Evolutionary conservation across 2,888 invertebrate genomes (phyloP).

Genomic region (Hirtodrosophila trivittata): DNA sequence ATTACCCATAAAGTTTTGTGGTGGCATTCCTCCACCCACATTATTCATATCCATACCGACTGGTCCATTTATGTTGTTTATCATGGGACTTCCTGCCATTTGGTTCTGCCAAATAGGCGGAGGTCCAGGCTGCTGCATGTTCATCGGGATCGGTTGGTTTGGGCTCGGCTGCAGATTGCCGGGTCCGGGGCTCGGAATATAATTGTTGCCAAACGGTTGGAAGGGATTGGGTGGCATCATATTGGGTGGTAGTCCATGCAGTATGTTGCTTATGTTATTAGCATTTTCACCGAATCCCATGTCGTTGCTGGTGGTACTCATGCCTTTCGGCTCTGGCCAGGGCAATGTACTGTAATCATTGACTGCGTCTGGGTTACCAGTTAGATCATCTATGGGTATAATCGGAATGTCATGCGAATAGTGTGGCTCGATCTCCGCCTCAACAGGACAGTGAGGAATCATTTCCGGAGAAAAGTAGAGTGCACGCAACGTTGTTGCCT

Average conservation of each 20-base stretch:
- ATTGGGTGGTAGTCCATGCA: constrained; percentile 42
- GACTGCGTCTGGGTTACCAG: constrained; percentile 91
- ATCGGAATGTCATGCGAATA: constrained; percentile 90
- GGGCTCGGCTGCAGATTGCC: constrained; percentile 33
- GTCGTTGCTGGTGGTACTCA: constrained; percentile 53
- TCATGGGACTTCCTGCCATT: constrained; percentile 63
- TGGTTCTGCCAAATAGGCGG: constrained; percentile 64
- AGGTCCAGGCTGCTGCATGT: constrained; percentile 45
- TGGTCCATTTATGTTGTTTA: constrained; percentile 59
- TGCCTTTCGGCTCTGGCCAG: constrained; percentile 93
- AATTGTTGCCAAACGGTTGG: constrained; percentile 73
- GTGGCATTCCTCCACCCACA: constrained; percentile 46
- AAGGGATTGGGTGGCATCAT: constrained; percentile 66
- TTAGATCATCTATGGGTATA: constrained; percentile 95
- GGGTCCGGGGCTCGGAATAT: constrained; percentile 44
- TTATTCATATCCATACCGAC: constrained; percentile 52
- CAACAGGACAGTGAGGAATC: constrained; percentile 94
- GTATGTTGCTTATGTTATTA: constrained; percentile 30
- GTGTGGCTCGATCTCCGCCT: constrained; percentile 93
- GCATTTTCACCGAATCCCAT: constrained; percentile 41
- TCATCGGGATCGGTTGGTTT: constrained; percentile 44
- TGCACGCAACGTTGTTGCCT: constrained; percentile 92
- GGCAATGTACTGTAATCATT: constrained; percentile 90
- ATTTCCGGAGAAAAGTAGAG: constrained; percentile 91
- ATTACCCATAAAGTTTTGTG: constrained; percentile 58